Evolutionary conservation across 30 jellyfish, hydroid and myxozoan species (phyloP), one percentile per base, ranked within the genome.

Genomic region (Pseudorhiza aurosa): DNA sequence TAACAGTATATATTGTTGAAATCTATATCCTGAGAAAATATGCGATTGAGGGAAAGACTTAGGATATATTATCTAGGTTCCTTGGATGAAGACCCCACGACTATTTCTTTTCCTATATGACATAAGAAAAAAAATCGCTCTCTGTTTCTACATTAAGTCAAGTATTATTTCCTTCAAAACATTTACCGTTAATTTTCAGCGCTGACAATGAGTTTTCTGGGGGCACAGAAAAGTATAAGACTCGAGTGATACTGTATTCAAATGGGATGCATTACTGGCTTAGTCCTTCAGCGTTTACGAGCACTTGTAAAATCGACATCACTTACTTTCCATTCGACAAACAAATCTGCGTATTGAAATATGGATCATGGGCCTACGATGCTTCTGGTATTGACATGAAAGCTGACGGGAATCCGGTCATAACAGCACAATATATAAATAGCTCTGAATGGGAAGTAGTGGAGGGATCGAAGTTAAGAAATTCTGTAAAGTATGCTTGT

Each of bases 361-460:
- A 65, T 58, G 98, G 98, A 0, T 92, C 98, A 1, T 92, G 98
- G 98, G 93, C 96, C 47, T 75, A 75, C 67, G 96, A 85, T 53
- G 77, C 72, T 0, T 67, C 87, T 0, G 96, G 93, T 8, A 80
- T 92, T 30, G 37, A 67, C 53, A 65, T 92, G 95, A 1, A 33
- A 22, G 65, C 91, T 0, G 95, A 92, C 46, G 28, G 12, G 0
- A 71, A 40, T 8, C 90, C 92, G 15, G 85, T 92, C 8, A 60
- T 92, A 2, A 85, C 98, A 26, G 21, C 81, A 12, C 92, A 85
- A 39, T 92, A 85, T 44, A 65, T 68, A 7, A 80, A 85, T 24
- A 87, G 96, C 55, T 78, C 96, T 0, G 98, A 92, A 81, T 92
- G 98, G 98, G 91, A 78, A 32, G 51, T 92, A 0, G 60, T 73